These are phyloP conservation scores for Sebastes nivosus DNA, from an alignment of 2,797 vertebrate genomes.

Conservation along the genomic window DNA sequence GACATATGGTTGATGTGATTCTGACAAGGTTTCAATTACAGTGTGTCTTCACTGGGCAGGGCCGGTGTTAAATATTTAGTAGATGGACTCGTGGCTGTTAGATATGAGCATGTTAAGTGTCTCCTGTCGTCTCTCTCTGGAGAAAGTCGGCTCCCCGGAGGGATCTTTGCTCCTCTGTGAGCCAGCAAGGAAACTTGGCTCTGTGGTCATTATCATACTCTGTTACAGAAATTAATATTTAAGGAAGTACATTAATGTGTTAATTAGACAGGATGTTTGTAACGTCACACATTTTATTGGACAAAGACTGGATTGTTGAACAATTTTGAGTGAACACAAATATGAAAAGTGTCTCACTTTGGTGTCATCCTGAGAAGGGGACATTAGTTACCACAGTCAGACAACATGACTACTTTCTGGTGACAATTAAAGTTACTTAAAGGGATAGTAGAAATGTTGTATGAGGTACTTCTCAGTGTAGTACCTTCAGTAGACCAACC, in stretches of 20 bases:
- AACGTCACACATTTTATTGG: neutral
- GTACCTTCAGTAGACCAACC: too few species aligned
- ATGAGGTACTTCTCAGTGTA: too few species aligned
- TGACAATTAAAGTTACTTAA: neutral
- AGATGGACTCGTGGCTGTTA: slow-evolving; percentile 8
- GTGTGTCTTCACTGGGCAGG: slow-evolving; percentile 24
- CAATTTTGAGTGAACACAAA: neutral
- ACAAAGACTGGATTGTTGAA: neutral
- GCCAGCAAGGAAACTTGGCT: neutral
- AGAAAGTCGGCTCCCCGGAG: slow-evolving; percentile 14
- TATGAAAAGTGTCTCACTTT: neutral
- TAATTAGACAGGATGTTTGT: neutral
- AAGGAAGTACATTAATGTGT: neutral
- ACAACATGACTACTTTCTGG: neutral
- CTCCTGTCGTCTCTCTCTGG: slow-evolving; percentile 11
- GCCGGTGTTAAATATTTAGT: slow-evolving; percentile 55
- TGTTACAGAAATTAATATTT: slow-evolving; percentile 1
- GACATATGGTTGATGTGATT: slow-evolving; percentile 31
- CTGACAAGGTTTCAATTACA: slow-evolving; percentile 47
- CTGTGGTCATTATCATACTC: neutral
- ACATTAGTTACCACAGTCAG: neutral
- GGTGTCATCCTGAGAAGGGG: neutral
- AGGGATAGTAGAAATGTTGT: neutral
- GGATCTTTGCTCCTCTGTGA: slow-evolving; percentile 20
- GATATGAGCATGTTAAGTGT: slow-evolving; percentile 30